These are phyloP conservation scores for Leucania comma DNA, from an alignment of 2,888 invertebrate species.

Conservation along the genomic window DNA sequence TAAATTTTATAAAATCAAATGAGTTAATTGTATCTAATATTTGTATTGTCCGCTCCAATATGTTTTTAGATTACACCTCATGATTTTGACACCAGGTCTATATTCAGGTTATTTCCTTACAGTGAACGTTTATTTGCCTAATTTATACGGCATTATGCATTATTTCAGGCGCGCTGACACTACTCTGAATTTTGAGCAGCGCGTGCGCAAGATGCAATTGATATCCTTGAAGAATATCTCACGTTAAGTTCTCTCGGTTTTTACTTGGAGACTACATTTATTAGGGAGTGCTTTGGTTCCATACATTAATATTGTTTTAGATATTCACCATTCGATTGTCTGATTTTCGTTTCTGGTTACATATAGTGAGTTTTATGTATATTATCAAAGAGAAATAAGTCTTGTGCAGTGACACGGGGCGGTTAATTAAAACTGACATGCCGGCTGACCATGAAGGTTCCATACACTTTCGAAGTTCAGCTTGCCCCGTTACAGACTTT, in stretches of 20 bases:
- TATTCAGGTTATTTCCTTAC: conserved; percentile 52
- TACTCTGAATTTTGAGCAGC: conserved; percentile 59
- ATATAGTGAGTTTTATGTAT: neutral
- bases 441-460: neutral
- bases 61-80: neutral
- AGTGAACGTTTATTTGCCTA: conserved; percentile 46
- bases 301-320: conserved; percentile 10
- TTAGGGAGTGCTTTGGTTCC: conserved; percentile 20
- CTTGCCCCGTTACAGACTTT: neutral
- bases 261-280: conserved; percentile 22
- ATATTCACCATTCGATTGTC: neutral
- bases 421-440: neutral
- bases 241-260: conserved; percentile 6
- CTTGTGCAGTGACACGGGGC: neutral
- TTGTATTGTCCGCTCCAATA: neutral
- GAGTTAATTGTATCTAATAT: neutral
- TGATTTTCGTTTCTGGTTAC: conserved; percentile 1
- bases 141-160: conserved; percentile 52
- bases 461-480: too few relatives aligned
- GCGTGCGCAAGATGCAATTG: conserved; percentile 44
- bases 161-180: conserved; percentile 49
- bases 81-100: conserved; percentile 18
- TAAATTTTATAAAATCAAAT: too few relatives aligned
- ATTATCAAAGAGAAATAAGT: neutral
- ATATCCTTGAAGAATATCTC: conserved; percentile 58